Evolutionary conservation across 1,140 invertebrate species (phyloP), one percentile per base, ranked within the genome.

Genomic region (Drosophila parabipectinata): DNA sequence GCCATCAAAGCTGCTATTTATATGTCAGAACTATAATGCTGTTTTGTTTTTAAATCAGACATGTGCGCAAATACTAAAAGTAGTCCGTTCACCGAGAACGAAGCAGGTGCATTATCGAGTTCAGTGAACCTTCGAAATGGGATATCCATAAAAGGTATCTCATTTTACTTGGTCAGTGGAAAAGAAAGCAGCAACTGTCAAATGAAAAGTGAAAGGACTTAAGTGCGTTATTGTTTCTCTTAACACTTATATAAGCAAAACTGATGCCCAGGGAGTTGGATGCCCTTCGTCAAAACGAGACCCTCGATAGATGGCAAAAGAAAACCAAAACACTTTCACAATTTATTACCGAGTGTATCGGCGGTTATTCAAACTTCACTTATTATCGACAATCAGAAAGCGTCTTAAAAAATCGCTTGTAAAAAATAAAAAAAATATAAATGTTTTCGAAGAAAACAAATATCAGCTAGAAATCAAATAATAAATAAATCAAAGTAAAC

Each of bases 131-230:
- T 44, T 48, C 44, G 50, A 56, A 79, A 82, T 63, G 41, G 24
- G 58, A 82, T 81, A 67, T 50, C 56, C 47, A 52, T 57, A 52
- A 73, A 72, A 34, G 32, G 77, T 32, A 79, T 67, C 41, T 37
- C 51, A 53, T 26, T 76, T 64, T 21, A 51, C 58, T 48, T 61
- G 60, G 45, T 26, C 62, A 59, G 26, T 8, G 37, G 32, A 64
- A 74, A 68, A 69, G 64, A 83, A 82, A 82, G 69, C 66, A 28
- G 37, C 28, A 56, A 78, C 68, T 76, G 72, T 72, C 72, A 67
- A 68, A 32, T 55, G 44, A 45, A 84, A 84, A 84, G 80, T 84
- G 80, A 84, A 84, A 84, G 80, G 80, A 84, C 69, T 84, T 76
- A 72, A 79, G 72, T 83, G 80, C 80, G 66, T 74, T 71, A 52